Evolutionary conservation across 2,888 invertebrate species (phyloP).

Genomic region (Lithophane socia): DNA sequence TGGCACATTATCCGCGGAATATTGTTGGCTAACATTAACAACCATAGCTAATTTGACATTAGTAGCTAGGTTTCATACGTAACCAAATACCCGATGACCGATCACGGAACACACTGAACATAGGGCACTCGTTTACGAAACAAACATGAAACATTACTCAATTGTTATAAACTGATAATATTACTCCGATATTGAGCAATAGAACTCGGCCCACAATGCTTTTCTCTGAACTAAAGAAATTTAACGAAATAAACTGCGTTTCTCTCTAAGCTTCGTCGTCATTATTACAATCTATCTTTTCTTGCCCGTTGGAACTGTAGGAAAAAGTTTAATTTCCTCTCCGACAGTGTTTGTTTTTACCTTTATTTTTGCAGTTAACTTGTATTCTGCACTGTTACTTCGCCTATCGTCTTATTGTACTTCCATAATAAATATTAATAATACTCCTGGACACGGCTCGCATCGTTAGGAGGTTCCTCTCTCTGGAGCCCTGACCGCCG

Average conservation of each 20-base stretch:
- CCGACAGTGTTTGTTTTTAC: slow-evolving; percentile 7
- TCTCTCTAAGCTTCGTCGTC: not conserved
- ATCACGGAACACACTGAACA: slow-evolving; percentile 61
- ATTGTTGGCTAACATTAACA: slow-evolving; percentile 49
- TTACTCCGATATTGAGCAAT: slow-evolving; percentile 12
- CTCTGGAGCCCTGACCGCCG: too few relatives aligned
- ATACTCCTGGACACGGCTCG: too few relatives aligned
- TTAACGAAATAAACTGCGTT: not conserved
- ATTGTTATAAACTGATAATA: slow-evolving; percentile 43
- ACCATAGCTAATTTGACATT: slow-evolving; percentile 59
- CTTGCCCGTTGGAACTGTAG: slow-evolving; percentile 24
- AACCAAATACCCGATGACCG: slow-evolving; percentile 61
- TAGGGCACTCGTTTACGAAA: slow-evolving; percentile 61
- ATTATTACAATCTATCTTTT: slow-evolving; percentile 24
- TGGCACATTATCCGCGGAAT: slow-evolving; percentile 35
- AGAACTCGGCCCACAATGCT: not conserved
- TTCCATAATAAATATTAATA: slow-evolving; percentile 1
- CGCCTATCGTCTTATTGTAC: slow-evolving; percentile 22
- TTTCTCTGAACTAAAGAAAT: not conserved
- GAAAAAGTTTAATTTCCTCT: slow-evolving; percentile 51
- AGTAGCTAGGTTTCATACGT: slow-evolving; percentile 52
- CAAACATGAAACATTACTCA: slow-evolving; percentile 48
- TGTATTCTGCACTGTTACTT: slow-evolving; percentile 5
- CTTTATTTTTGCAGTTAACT: slow-evolving; percentile 18
- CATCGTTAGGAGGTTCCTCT: too few relatives aligned